Evolutionary conservation across 2,888 invertebrate species (phyloP).

Genomic region (Agrochola litura): DNA sequence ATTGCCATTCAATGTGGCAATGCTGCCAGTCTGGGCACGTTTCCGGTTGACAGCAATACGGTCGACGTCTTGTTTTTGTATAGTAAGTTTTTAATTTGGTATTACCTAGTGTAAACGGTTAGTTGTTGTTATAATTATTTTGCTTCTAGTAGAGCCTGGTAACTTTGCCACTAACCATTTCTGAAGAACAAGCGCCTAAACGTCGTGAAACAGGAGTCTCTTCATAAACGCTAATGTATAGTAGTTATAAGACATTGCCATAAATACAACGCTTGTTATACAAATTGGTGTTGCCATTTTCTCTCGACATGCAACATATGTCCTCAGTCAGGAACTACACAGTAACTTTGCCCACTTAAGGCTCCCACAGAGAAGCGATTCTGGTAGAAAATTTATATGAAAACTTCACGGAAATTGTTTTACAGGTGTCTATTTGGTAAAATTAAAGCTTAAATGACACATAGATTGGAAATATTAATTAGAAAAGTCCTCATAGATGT

Average conservation of each 20-base stretch:
- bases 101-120: too few relatives aligned
- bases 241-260: constrained; percentile 8
- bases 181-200: constrained; percentile 8
- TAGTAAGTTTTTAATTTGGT: too few relatives aligned
- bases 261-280: constrained; percentile 13
- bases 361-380: too few relatives aligned
- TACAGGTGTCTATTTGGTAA: too few relatives aligned
- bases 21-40: background rate
- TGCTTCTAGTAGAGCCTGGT: background rate
- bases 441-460: background rate
- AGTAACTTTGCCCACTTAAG: background rate
- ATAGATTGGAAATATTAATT: background rate
- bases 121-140: too few relatives aligned
- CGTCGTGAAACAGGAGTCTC: constrained; percentile 23
- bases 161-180: constrained; percentile 13
- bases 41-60: background rate
- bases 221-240: constrained; percentile 25
- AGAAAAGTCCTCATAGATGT: background rate
- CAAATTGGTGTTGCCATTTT: constrained; percentile 27
- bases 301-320: background rate
- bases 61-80: background rate
- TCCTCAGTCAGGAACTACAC: background rate
- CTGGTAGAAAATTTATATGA: too few relatives aligned
- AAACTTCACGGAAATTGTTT: too few relatives aligned
- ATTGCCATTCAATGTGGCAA: background rate